Percentiles rank a stretch among this genome's conserved stretches.
These are phyloP conservation scores for Latheticus oryzae DNA, from an alignment of 2,888 invertebrate genomes.

Conservation along the genomic window DNA sequence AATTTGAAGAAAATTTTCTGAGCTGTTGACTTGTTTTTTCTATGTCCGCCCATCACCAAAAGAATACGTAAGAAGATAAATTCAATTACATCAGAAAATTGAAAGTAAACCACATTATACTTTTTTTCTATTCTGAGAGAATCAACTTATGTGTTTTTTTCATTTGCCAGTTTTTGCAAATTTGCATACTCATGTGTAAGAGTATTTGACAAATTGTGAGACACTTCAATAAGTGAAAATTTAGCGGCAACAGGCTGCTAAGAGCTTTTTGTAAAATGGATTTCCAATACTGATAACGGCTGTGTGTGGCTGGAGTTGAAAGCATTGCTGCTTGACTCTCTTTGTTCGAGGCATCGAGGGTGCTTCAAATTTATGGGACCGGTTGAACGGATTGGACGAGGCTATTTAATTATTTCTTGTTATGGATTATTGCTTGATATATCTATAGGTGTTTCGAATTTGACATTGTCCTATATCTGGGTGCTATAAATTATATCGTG, in stretches of 20 bases:
- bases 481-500: conserved; percentile 39
- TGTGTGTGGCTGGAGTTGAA: conserved; percentile 8
- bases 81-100: too few relatives aligned
- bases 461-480: conserved; percentile 43
- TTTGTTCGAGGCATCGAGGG: conserved; percentile 27
- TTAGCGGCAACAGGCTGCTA: conserved; percentile 22
- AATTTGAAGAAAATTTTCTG: too few relatives aligned
- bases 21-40: too few relatives aligned
- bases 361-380: conserved; percentile 48
- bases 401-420: conserved; percentile 48
- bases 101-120: too few relatives aligned
- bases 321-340: conserved; percentile 14
- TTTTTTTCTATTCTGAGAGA: too few relatives aligned
- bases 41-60: too few relatives aligned
- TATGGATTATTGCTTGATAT: conserved; percentile 44
- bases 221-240: too few relatives aligned
- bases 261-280: conserved; percentile 19
- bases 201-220: too few relatives aligned
- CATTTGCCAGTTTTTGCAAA: too few relatives aligned
- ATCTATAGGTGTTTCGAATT: conserved; percentile 45
- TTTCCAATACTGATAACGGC: conserved; percentile 24
- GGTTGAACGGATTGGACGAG: conserved; percentile 44
- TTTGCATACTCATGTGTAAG: too few relatives aligned
- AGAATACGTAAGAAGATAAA: too few relatives aligned
- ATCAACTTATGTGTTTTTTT: too few relatives aligned